Percentiles rank a stretch among this genome's conserved stretches.
Conservation (phyloP, 2,113 vertebrate species). For the Varanus komodoensis region DNA sequence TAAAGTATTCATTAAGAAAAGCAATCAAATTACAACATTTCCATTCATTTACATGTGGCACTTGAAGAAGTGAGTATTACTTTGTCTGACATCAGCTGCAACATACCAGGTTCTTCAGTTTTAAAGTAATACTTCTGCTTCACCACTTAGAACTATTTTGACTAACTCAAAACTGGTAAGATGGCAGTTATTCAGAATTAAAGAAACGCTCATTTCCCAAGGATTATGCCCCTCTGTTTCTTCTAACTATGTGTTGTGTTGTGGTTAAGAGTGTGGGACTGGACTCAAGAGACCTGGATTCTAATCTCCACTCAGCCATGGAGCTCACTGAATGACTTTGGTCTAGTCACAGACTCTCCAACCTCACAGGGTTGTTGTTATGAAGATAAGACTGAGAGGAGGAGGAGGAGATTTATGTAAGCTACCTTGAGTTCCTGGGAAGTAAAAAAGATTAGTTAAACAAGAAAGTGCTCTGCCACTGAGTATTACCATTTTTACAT, state of each 20-base stretch:
- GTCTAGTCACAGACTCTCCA: no score
- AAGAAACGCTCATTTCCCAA: neutral
- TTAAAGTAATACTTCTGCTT: neutral
- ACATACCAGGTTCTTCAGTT: neutral
- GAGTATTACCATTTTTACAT: neutral
- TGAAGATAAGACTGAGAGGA: no score
- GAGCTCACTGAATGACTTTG: no score
- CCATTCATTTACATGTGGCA: neutral
- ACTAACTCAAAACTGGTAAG: neutral
- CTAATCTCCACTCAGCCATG: no score
- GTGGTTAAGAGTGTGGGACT: no score
- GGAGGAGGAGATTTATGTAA: no score
- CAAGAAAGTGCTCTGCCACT: no score
- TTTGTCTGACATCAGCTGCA: neutral
- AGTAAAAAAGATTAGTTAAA: no score
- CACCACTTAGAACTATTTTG: neutral
- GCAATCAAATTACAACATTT: neutral
- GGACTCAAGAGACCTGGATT: no score
- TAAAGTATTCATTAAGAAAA: neutral
- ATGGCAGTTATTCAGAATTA: neutral
- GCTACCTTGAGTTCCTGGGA: no score
- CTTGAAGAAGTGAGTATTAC: neutral
- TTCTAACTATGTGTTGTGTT: no score
- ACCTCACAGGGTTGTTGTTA: no score
- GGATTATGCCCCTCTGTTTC: constrained; percentile 1